Percentiles rank a stretch among this genome's conserved stretches.
Conservation (phyloP, 2,797 vertebrate genomes). For the Hydrocynus forskahlii region DNA sequence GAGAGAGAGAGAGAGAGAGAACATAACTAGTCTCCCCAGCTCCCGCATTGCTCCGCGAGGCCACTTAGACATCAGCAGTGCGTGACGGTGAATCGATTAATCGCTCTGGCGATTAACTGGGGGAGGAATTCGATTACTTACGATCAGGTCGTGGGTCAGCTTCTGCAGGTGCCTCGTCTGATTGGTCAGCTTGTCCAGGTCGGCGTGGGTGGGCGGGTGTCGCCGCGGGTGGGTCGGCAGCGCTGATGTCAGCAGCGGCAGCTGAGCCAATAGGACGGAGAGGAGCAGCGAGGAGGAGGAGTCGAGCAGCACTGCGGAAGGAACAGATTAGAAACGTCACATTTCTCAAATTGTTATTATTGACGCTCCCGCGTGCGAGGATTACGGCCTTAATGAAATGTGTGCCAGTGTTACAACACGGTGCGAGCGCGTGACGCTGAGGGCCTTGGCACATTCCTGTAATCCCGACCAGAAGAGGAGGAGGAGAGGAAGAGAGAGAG, state of each 20-base stretch:
- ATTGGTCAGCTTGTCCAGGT: slow-evolving; percentile 83
- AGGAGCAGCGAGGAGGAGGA: slow-evolving; percentile 81
- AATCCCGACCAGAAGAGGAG: slow-evolving; percentile 17
- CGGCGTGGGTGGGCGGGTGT: slow-evolving; percentile 69
- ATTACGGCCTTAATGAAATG: neutral
- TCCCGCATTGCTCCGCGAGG: slow-evolving; percentile 38
- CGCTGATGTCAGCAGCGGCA: slow-evolving; percentile 76
- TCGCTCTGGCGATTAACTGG: no score
- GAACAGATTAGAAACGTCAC: slow-evolving; percentile 72
- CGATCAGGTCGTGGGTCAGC: slow-evolving; percentile 81
- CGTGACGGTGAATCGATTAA: neutral
- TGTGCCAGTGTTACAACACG: slow-evolving; percentile 32
- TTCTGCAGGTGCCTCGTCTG: slow-evolving; percentile 82
- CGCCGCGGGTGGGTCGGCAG: slow-evolving; percentile 67
- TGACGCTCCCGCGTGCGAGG: slow-evolving; percentile 4
- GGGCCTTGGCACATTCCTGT: slow-evolving; percentile 24
- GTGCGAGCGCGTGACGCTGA: slow-evolving; percentile 46
- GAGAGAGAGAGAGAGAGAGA: slow-evolving; percentile 36
- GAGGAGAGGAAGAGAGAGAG: slow-evolving; percentile 9
- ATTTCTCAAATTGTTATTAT: neutral
- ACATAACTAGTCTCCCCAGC: slow-evolving; percentile 34
- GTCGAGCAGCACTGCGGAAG: slow-evolving; percentile 79
- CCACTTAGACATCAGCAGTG: slow-evolving; percentile 24
- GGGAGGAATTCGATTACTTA: slow-evolving; percentile 63
- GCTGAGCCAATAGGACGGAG: slow-evolving; percentile 81